These are phyloP conservation scores for Hemistola chrysoprasaria DNA, from an alignment of 2,888 invertebrate species.

Conservation along the genomic window DNA sequence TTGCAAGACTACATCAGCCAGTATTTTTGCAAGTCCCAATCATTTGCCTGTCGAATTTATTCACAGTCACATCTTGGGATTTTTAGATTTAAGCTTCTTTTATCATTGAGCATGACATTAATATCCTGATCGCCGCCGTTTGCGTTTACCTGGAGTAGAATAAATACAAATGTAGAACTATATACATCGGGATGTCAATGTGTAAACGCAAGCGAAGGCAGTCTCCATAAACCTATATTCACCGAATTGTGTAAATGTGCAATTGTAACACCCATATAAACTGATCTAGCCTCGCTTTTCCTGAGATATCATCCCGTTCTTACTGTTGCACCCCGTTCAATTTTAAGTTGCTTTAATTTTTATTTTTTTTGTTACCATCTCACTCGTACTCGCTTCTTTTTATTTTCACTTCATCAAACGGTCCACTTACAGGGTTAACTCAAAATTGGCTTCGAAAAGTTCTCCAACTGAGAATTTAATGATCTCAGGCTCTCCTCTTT, in stretches of 20 bases:
- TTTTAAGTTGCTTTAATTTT: slow-evolving; percentile 77
- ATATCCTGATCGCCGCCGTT: slow-evolving; percentile 61
- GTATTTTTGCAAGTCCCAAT: slow-evolving; percentile 75
- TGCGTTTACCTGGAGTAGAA: slow-evolving; percentile 31
- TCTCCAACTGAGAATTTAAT: slow-evolving; percentile 76
- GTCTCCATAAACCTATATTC: slow-evolving; percentile 46
- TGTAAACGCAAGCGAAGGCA: slow-evolving; percentile 47
- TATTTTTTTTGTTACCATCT: slow-evolving; percentile 72
- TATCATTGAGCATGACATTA: slow-evolving; percentile 77
- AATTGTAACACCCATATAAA: slow-evolving; percentile 75
- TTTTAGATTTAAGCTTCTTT: slow-evolving; percentile 76
- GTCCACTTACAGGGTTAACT: slow-evolving; percentile 82
- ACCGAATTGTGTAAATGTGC: slow-evolving; percentile 77
- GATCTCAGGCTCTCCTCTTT: slow-evolving; percentile 94
- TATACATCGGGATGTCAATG: no score
- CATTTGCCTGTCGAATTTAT: slow-evolving; percentile 73
- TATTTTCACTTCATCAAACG: slow-evolving; percentile 80
- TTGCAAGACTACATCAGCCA: slow-evolving; percentile 72
- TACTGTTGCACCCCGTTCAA: slow-evolving; percentile 81
- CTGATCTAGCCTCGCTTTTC: slow-evolving; percentile 80
- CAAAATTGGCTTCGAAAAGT: slow-evolving; percentile 75
- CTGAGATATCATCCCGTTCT: slow-evolving; percentile 79
- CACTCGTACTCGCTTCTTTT: slow-evolving; percentile 77
- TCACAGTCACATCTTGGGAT: slow-evolving; percentile 73
- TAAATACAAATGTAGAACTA: not conserved